Conservation (phyloP, 2,888 invertebrate species). For the Diloba caeruleocephala region DNA sequence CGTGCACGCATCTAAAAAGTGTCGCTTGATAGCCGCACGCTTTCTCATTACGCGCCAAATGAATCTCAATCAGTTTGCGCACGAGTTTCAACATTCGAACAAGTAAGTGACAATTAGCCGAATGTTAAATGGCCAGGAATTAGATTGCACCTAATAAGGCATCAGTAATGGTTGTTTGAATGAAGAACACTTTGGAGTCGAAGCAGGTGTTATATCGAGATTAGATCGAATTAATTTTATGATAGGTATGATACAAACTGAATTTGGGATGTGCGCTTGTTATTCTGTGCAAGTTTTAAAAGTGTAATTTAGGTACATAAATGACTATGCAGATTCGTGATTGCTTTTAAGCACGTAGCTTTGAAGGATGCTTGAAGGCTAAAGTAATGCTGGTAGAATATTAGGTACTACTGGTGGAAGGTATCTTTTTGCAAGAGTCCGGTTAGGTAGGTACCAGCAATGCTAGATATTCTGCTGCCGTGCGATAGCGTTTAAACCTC, state of each 20-base stretch:
- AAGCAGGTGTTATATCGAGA: conserved; percentile 28
- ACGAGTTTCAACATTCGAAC: conserved; percentile 39
- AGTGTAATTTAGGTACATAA: not conserved
- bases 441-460: no score
- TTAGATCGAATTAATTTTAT: conserved; percentile 26
- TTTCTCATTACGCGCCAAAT: conserved; percentile 57
- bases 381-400: no score
- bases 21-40: conserved; percentile 47
- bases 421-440: no score
- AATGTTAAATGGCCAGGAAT: conserved; percentile 37
- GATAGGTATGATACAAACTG: conserved; percentile 1
- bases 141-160: conserved; percentile 37
- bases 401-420: no score
- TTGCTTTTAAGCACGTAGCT: no score
- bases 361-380: no score
- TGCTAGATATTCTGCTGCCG: no score
- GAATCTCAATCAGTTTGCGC: conserved; percentile 55
- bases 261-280: conserved; percentile 13
- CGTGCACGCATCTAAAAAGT: conserved; percentile 45
- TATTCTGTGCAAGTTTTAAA: conserved; percentile 7
- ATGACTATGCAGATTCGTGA: not conserved
- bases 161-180: conserved; percentile 31
- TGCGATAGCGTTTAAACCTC: no score
- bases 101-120: conserved; percentile 42
- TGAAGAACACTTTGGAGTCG: conserved; percentile 26